Base-by-base conservation (phyloP, 2,113 vertebrate species). In the Sorex fumeus region DNA sequence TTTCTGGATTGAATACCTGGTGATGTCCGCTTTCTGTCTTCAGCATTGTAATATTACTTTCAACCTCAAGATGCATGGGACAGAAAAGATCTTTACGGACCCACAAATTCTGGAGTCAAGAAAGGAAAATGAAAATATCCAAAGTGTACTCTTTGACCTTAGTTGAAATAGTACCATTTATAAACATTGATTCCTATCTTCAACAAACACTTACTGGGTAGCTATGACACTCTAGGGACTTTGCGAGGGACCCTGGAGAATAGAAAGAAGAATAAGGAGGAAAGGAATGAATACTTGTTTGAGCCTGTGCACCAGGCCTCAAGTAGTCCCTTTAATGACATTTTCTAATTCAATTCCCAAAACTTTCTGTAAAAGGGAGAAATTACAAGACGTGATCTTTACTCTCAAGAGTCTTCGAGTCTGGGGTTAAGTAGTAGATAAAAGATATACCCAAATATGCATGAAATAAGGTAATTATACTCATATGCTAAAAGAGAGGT, bases 401-500 rank as follows among this genome's bases (percentile, higher is more conserved):
- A 13, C 40, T 95, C 85, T 90, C 47, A 81, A 92, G 93, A 90
- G 88, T 25, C 47, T 87, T 90, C 34, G 69, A 94, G 80, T 88
- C 64, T 93, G 84, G 84, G 79, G 66, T 89, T 88, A 94, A 93
- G 71, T 91, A 88, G 82, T 57, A 90, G 84, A 92, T 95, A 77
- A 95, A 96, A 94, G 77, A 53, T 77, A 84, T 30, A 87, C 34
- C 36, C 62, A 91, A 92, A 95, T 62, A 34, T 36, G 23, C 76
- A 88, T 70, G 74, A 92, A 95, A 94, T 84, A 93, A 90, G 36
- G 64, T 80, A 89, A 95, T 92, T 95, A 80, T 83, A 70, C 90
- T 91, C 80, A 70, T 47, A 79, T 93, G 91, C 62, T 67, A 70
- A 84, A 88, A 80, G 67, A 92, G 60, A 91, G 76, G 36, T 81